Evolutionary conservation across 1,140 invertebrate species (phyloP).

Genomic region (Goniozus legneri): DNA sequence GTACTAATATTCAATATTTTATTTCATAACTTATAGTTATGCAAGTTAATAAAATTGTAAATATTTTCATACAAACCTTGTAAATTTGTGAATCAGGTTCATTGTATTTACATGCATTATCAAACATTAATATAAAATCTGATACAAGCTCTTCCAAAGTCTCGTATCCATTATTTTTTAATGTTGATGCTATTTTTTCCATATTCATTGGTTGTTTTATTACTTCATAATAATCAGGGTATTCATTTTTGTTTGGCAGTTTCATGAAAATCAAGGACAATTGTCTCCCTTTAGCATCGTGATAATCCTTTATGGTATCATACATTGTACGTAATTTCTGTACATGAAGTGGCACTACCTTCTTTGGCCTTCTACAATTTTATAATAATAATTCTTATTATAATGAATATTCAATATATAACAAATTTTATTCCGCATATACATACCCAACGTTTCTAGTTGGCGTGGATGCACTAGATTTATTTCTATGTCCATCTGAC

Average conservation of each 20-base stretch:
- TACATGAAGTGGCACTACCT: constrained; percentile 59
- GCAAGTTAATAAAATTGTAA: too few relatives aligned
- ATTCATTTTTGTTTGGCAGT: constrained; percentile 89
- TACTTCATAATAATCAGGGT: constrained; percentile 97
- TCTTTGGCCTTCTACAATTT: constrained; percentile 49
- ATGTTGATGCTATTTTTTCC: constrained; percentile 88
- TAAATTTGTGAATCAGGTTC: constrained; percentile 99
- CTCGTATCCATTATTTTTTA: constrained; percentile 77
- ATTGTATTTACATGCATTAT: constrained; percentile 99
- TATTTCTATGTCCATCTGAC: constrained; percentile 36
- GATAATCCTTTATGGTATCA: constrained; percentile 84
- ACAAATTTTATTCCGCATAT: constrained; percentile 10
- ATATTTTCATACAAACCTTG: constrained; percentile 61
- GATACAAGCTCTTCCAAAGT: constrained; percentile 85
- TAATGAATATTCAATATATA: constrained; percentile 10
- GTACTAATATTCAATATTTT: too few relatives aligned
- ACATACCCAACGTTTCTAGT: constrained; percentile 46
- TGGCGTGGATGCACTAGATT: constrained; percentile 41
- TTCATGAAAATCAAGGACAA: constrained; percentile 92
- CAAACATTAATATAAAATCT: constrained; percentile 96
- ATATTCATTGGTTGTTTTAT: constrained; percentile 98
- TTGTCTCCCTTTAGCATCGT: constrained; percentile 82
- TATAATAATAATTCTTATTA: neutral
- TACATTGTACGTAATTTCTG: constrained; percentile 84
- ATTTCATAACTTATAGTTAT: too few relatives aligned